Base-by-base conservation (phyloP, 2,797 vertebrate species). In the Sebastiscus tertius region DNA sequence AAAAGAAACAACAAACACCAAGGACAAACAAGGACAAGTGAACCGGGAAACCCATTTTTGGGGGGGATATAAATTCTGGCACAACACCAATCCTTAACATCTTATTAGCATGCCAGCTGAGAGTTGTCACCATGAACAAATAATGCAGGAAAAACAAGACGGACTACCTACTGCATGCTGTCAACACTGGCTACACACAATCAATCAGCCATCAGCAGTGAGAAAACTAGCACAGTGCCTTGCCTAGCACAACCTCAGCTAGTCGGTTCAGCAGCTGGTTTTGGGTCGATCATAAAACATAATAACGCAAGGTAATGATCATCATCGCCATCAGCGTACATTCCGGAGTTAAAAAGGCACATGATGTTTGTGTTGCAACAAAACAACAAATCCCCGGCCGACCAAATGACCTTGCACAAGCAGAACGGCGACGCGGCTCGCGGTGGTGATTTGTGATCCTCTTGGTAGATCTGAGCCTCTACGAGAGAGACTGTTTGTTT, bases 101-200 rank as follows among this genome's bases (percentile, higher is more conserved):
- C 72, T 85, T 84, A 87, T 92, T 89, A 88, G 86, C 80, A 82
- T 77, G 76, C 87, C 83, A 89, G 83, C 87, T 85, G 82, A 84
- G 82, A 76, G 79, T 81, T 75, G 73, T 78, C 80, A 73, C 77
- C 68, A 74, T 58, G 78, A 90, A 58, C 84, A 87, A 86, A 89
- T 80, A 87, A 89, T 87, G 85, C 79, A 87, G 87, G 85, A 79
- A 88, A 88, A 89, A 89, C 75, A 90, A 88, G 91, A 89, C 79
- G 72, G 87, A 92, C 92, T 91, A 70, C 86, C 88, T 75, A 84
- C 88, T 88, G 90, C 82, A 87, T 16, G 75, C 84, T 89, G 90
- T 93, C 91, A 91, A 65, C 75, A 14, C 66, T 16, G 72, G 85
- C 85, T 68, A 81, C 75, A 91, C 59, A 73, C 82, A 86, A 90